phyloP scores from a whole-genome alignment of 2,113 vertebrate genomes.

The Dipodomys merriami region DNA sequence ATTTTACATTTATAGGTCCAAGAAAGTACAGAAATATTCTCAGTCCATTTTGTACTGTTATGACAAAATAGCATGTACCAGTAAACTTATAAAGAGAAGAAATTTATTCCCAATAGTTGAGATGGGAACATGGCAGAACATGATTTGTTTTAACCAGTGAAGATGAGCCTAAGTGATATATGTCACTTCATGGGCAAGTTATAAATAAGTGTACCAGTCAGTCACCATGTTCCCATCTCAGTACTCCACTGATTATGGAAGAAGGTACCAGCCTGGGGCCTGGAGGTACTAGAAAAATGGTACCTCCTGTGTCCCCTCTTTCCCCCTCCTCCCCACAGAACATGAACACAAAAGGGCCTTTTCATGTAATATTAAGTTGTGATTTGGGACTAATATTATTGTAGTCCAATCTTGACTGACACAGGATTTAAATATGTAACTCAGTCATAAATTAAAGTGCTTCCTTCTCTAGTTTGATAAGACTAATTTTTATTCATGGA shows the following conservation, averaged over 20 bases:
- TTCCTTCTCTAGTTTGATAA: conserved; percentile 27
- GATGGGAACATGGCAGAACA: neutral
- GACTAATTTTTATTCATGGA: neutral
- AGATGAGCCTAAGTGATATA: neutral
- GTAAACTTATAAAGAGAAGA: neutral
- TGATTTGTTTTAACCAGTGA: neutral
- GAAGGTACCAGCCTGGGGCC: neutral
- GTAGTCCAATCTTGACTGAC: neutral
- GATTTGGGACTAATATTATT: neutral
- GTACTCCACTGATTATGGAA: neutral
- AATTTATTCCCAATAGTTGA: neutral
- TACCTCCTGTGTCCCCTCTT: neutral
- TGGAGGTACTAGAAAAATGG: neutral
- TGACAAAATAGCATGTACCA: neutral
- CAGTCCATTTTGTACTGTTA: neutral
- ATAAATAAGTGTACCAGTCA: neutral
- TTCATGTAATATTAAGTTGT: neutral
- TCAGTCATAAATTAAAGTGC: neutral
- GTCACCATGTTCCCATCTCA: neutral
- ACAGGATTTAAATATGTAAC: conserved; percentile 17
- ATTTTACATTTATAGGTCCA: conserved; percentile 25
- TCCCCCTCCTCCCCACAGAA: neutral
- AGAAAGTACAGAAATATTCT: conserved; percentile 24
- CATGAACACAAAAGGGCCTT: conserved; percentile 2
- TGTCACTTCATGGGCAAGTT: conserved; percentile 19